These are phyloP conservation scores for Ctenicera cuprea DNA, from an alignment of 2,888 invertebrate genomes.

Conservation along the genomic window DNA sequence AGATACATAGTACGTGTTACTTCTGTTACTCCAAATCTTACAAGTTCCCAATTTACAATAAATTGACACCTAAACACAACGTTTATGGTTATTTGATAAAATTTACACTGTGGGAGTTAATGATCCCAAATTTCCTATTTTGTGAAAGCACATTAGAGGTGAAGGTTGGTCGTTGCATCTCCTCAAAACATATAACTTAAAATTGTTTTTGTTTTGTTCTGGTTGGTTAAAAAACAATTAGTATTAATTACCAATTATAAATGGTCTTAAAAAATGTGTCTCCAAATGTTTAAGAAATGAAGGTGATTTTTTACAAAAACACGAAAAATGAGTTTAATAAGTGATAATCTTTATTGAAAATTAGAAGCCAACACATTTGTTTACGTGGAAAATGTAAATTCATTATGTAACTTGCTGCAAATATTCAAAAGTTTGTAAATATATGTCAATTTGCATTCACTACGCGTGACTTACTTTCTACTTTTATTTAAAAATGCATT, in stretches of 20 bases:
- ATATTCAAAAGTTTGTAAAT: background rate
- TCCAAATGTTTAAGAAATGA: too few species aligned
- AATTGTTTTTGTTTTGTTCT: too few species aligned
- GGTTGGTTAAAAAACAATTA: background rate
- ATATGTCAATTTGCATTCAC: background rate
- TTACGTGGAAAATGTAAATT: background rate
- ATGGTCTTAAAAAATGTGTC: too few species aligned
- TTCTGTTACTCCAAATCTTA: too few species aligned
- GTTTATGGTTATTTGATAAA: background rate
- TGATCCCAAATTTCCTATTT: constrained; percentile 29
- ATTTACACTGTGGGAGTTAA: background rate
- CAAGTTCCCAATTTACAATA: too few species aligned
- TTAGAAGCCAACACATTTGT: too few species aligned
- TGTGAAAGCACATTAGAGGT: constrained; percentile 31
- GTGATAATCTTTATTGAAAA: too few species aligned
- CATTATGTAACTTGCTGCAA: background rate
- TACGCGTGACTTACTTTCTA: background rate
- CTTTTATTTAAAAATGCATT: background rate
- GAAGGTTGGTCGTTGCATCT: constrained; percentile 20
- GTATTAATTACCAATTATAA: too few species aligned
- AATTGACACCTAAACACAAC: too few species aligned
- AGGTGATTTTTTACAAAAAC: too few species aligned
- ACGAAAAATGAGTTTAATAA: too few species aligned
- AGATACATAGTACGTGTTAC: too few species aligned
- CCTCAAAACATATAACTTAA: background rate